These are phyloP conservation scores for Hirtodrosophila alboralis DNA, from an alignment of 2,888 invertebrate genomes.

Conservation along the genomic window DNA sequence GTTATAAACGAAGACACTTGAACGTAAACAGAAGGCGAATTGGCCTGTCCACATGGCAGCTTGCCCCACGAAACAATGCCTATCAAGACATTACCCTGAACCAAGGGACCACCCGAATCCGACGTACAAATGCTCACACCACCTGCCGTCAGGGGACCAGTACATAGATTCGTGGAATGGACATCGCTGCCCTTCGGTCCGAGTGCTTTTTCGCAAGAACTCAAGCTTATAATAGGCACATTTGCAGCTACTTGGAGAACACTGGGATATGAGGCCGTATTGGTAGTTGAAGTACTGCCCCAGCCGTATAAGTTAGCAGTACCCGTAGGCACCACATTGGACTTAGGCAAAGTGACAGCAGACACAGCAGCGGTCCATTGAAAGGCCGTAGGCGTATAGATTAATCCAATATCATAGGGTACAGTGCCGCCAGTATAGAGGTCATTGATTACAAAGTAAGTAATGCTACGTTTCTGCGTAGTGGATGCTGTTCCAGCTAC, in stretches of 20 bases:
- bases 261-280: conserved; percentile 64
- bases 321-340: conserved; percentile 65
- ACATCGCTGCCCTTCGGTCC: conserved; percentile 68
- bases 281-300: conserved; percentile 81
- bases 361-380: conserved; percentile 73
- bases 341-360: conserved; percentile 67
- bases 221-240: conserved; percentile 70
- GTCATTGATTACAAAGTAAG: conserved; percentile 72
- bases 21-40: conserved; percentile 84
- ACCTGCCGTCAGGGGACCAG: conserved; percentile 78
- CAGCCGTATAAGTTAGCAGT: conserved; percentile 79
- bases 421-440: conserved; percentile 79
- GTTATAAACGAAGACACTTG: conserved; percentile 83
- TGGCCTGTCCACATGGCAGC: conserved; percentile 83
- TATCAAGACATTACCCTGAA: conserved; percentile 75
- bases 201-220: conserved; percentile 69
- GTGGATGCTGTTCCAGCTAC: conserved; percentile 72
- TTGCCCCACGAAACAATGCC: conserved; percentile 85
- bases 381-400: conserved; percentile 78
- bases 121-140: conserved; percentile 79
- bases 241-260: conserved; percentile 76
- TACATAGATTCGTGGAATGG: conserved; percentile 79
- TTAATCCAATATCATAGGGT: conserved; percentile 81
- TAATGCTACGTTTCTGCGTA: conserved; percentile 72
- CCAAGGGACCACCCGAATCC: conserved; percentile 82